Conservation (phyloP, 2,888 invertebrate genomes). For the Yponomeuta sedellus region DNA sequence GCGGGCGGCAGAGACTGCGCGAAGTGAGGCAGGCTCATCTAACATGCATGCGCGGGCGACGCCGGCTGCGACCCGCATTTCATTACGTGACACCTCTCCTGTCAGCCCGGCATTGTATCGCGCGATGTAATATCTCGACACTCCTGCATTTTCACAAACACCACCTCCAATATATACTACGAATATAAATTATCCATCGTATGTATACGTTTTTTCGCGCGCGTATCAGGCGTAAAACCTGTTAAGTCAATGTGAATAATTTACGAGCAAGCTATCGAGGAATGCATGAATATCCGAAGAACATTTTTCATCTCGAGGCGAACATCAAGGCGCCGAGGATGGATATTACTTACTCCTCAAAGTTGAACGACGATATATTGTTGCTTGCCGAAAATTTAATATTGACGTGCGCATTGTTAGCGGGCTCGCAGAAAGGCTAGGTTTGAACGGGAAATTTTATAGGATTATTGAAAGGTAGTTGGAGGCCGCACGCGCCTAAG, state of each 20-base stretch:
- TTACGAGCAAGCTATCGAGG: constrained; percentile 44
- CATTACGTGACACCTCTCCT: constrained; percentile 31
- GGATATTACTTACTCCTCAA: constrained; percentile 61
- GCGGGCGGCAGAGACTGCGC: constrained; percentile 24
- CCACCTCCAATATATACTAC: neutral
- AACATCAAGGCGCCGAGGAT: constrained; percentile 39
- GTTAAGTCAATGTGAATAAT: constrained; percentile 42
- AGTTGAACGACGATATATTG: constrained; percentile 58
- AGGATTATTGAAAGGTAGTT: constrained; percentile 64
- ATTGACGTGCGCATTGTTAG: constrained; percentile 58
- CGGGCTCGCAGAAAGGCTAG: constrained; percentile 37
- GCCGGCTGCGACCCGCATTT: constrained; percentile 36
- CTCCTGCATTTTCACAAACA: neutral
- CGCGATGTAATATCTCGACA: neutral
- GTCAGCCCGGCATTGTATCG: neutral
- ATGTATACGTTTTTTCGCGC: neutral
- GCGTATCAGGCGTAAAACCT: constrained; percentile 9
- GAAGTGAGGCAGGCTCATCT: constrained; percentile 38
- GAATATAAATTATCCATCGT: neutral
- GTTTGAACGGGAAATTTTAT: constrained; percentile 53
- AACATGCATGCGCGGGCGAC: constrained; percentile 49
- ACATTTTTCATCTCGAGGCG: constrained; percentile 54
- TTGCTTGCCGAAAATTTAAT: constrained; percentile 57
- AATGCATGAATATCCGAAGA: constrained; percentile 53
- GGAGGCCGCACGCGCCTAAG: constrained; percentile 56